Base-by-base conservation (phyloP, 2,888 invertebrate species). In the Scrobipalpa atriplicella region DNA sequence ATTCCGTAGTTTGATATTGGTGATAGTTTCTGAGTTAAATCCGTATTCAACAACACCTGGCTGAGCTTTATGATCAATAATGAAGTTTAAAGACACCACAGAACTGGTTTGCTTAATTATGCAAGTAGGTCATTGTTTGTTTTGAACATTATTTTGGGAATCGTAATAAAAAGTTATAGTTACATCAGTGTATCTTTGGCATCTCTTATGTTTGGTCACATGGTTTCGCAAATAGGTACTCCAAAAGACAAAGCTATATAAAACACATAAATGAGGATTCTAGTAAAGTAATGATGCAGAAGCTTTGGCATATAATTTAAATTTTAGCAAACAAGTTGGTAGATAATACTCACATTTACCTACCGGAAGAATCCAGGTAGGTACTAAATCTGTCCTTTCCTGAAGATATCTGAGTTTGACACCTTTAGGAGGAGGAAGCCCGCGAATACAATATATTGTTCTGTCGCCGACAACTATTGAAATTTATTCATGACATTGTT, bases 1-100 rank as follows among this genome's bases (percentile, higher is more conserved):
- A 77, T 80, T 78, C 56, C 68, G 66, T 75, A 79, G 75, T 79
- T 80, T 64, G 67, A 65, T 18, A 51, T 63, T 29, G n/a, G 58
- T n/a, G 58, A 58, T 38, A 58, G 58, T 58, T 58, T 58, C 16
- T 1, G 16, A 16, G 58, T 58, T 58, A 58, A n/a, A 29, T 13
- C 16, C 29, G 2, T 21, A 21, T 56, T 56, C 54, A 21, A 36
- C 16, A 36, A 8, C 21, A 54, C 54, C 21, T 21, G 19, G 54
- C 19, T 18, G 18, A 19, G 18, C 21, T 54, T 54, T 21, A 54
- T 18, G 19, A 47, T 47, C 16, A 29, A 29, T 29, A 29, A 29
- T 29, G 29, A 47, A 47, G 47, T 60, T 36, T 38, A 61, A 39
- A 61, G 43, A 41, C 19, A 41, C 21, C 47, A 11, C 11, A 43